Evolutionary conservation across 2,797 vertebrate species (phyloP), one percentile per base, ranked within the genome.

Genomic region (Varecia variegata): DNA sequence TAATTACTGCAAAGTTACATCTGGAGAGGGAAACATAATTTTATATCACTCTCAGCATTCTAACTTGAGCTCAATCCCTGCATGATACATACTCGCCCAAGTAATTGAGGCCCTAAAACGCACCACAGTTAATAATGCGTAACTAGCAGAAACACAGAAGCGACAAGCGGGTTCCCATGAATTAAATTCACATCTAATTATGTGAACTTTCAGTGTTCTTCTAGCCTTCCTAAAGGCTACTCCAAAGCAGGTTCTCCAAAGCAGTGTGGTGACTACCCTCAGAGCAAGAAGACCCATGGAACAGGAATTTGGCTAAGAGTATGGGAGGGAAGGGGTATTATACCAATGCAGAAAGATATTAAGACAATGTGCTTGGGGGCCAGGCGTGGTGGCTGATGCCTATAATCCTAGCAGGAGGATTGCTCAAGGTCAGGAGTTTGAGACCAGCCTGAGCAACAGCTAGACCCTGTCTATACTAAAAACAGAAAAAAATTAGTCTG

Each of bases 151-250:
- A 98, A 97, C 95, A 97, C 91, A 97, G 97, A 97, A 97, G 98
- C 94, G 96, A 99, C 98, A 98, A 98, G 98, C 98, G 98, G 98
- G 98, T 98, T 98, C 98, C 97, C 97, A 97, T 98, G 98, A 99
- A 99, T 99, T 99, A 99, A 99, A 99, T 98, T 99, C 98, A 98
- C 98, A 98, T 98, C 98, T 99, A 99, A 99, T 99, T 99, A 99
- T 98, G 98, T 99, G 99, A 99, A 99, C 99, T 99, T 98, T 98
- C 98, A 97, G 98, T 98, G 98, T 99, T 98, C 98, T 98, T 98
- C 98, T 97, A 98, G 97, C 97, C 97, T 98, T 99, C 98, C 97
- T 98, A 97, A 98, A 97, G 98, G 98, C 98, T 25, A 56, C 23
- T 56, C 9, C 54, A 56, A 32, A 65, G 62, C 14, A 65, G 62